Base-by-base conservation (phyloP, 1,140 invertebrate species). In the Drosophila sp. region DNA sequence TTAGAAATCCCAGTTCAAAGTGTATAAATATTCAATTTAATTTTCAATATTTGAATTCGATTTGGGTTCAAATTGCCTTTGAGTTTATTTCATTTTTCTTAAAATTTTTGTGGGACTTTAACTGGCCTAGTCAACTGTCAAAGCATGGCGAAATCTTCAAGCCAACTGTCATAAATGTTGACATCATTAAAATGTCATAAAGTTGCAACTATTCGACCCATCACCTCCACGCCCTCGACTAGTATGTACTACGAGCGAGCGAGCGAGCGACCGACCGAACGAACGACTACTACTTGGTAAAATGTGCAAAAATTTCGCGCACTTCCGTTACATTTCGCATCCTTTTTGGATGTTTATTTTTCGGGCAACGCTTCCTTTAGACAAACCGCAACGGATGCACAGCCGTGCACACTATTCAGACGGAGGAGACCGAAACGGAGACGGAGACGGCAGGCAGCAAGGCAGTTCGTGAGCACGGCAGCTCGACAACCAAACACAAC, bases 171-270 rank as follows among this genome's bases (percentile, higher is more conserved):
- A 79, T 76, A 85, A 85, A 86, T 72, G 78, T 86, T 66, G 66
- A 86, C 82, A 86, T 86, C 82, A 86, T 86, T 86, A 86, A 86
- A 86, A 81, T 86, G 76, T 79, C 82, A 81, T 79, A 80, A 80
- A 76, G 61, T 72, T 85, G 56, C 54, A 68, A 65, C 47, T 47
- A 62, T 38, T 64, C 44, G 30, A 63, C 25, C 64, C 63, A 67
- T 41, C 35, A 6, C 50, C 44, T 17, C 23, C 30, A 29, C 57
- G 40, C 8, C 30, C 7, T 35, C 40, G 60, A 23, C 25, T 56
- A 40, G 7, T 54, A 35, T 50, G 23, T 50, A 50, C 23, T 50
- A 63, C 25, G 29, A 38, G 23, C 32, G n/a, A 38, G 38, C 32
- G 29, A n/a, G 4, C 30, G 3, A 23, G n/a, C 57, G 17, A 30